Conservation (phyloP, 2,797 vertebrate genomes). For the Danio kyathit region DNA sequence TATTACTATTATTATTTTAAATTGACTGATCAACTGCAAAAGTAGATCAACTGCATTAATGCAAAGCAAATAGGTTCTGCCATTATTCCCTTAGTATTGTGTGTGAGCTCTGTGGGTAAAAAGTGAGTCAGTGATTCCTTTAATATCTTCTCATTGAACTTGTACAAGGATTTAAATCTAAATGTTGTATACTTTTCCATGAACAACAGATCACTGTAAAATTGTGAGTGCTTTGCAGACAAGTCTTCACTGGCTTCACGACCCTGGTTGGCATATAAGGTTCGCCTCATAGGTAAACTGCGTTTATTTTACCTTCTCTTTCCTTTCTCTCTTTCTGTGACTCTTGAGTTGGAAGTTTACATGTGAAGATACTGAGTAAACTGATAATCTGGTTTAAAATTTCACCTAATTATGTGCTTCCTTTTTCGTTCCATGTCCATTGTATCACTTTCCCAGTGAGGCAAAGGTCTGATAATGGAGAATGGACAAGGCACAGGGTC, state of each 20-base stretch:
- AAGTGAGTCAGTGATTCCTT: background rate
- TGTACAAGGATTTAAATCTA: background rate
- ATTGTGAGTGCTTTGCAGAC: conserved; percentile 48
- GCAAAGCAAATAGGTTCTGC: background rate
- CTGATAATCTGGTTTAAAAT: background rate
- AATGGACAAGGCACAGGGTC: conserved; percentile 97
- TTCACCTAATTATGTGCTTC: background rate
- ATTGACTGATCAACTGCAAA: too few relatives aligned
- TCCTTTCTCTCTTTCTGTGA: background rate
- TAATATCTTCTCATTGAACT: background rate
- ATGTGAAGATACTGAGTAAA: too few relatives aligned
- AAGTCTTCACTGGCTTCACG: conserved; percentile 35
- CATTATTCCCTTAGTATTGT: background rate
- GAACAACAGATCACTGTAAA: conserved; percentile 52
- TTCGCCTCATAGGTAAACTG: conserved; percentile 60
- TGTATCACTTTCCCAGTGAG: conserved; percentile 72
- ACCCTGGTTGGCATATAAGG: conserved; percentile 52
- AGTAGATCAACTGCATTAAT: background rate
- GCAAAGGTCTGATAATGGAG: conserved; percentile 90
- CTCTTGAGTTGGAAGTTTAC: background rate
- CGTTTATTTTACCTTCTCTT: too few relatives aligned
- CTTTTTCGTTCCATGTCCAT: conserved; percentile 6
- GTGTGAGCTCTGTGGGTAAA: background rate
- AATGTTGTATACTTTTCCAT: background rate
- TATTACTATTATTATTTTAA: too few relatives aligned